Evolutionary conservation across 2,888 invertebrate genomes (phyloP).

Genomic region (Anticlea derivata): DNA sequence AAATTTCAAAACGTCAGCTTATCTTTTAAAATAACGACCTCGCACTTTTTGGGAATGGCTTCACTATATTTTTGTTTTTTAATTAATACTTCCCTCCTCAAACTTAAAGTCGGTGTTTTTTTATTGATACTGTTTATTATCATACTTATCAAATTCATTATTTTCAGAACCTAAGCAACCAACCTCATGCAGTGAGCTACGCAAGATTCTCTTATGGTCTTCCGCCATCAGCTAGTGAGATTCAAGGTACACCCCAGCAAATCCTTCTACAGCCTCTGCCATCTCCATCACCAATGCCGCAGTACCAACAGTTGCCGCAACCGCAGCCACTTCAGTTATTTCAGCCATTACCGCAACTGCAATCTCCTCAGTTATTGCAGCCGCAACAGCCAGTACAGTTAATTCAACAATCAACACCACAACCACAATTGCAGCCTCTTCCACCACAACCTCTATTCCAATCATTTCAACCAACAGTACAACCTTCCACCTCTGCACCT

Average conservation of each 20-base stretch:
- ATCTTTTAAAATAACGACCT: too few relatives aligned
- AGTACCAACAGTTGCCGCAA: conserved; percentile 22
- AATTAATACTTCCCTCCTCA: too few relatives aligned
- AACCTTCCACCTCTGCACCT: conserved; percentile 9
- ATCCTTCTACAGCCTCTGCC: conserved; percentile 23
- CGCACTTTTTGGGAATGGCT: too few relatives aligned
- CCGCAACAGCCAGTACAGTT: conserved; percentile 1
- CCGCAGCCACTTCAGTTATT: conserved; percentile 12
- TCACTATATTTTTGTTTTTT: too few relatives aligned
- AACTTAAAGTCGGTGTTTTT: too few relatives aligned
- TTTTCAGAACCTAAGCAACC: conserved; percentile 56
- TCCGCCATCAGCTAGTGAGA: conserved; percentile 31
- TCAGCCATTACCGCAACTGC: conserved; percentile 9
- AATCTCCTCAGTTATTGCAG: conserved; percentile 4
- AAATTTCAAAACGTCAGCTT: too few relatives aligned
- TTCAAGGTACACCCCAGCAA: conserved; percentile 28
- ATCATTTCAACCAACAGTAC: conserved; percentile 12
- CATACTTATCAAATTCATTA: not conserved
- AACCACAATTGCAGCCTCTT: not conserved
- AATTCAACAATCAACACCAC: conserved; percentile 9
- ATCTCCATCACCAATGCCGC: conserved; percentile 20
- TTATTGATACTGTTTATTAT: too few relatives aligned
- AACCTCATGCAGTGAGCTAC: conserved; percentile 63
- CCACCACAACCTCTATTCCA: conserved; percentile 10
- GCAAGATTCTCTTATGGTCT: conserved; percentile 61